Conservation (phyloP, 35 echinoderm and acorn worm genomes). For the Strongylocentrotus purpuratus region DNA sequence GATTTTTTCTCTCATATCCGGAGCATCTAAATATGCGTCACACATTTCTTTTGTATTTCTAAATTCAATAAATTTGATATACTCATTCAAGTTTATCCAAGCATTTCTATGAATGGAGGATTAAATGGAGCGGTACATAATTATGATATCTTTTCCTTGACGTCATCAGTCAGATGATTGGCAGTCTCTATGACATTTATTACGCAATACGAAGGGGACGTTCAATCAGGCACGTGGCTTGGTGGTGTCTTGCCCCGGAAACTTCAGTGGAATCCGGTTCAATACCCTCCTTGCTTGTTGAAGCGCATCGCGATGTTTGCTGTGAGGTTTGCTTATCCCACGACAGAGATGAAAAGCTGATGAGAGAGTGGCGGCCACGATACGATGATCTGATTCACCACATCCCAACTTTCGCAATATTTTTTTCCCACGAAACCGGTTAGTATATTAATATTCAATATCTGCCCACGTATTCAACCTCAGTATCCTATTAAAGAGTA, state of each 20-base stretch:
- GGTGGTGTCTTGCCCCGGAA: not conserved
- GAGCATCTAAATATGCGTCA: too few relatives aligned
- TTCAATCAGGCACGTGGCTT: not conserved
- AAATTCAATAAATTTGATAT: too few relatives aligned
- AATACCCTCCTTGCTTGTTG: not conserved
- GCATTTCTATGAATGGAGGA: not conserved
- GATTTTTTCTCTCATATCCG: too few relatives aligned
- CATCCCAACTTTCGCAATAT: slow-evolving; percentile 11
- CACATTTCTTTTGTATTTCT: too few relatives aligned
- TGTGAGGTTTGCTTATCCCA: not conserved
- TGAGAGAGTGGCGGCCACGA: not conserved
- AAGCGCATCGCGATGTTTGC: not conserved
- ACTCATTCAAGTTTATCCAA: not conserved
- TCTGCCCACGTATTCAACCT: not conserved
- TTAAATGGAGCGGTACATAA: not conserved
- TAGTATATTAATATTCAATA: not conserved
- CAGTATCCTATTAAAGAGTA: not conserved
- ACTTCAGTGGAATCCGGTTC: not conserved
- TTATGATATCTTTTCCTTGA: not conserved
- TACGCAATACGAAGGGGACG: not conserved
- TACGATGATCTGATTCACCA: not conserved
- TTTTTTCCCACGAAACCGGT: not conserved
- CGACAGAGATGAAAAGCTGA: not conserved
- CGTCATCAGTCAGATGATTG: not conserved
- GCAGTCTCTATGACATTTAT: not conserved